phyloP scores from a whole-genome alignment of 2,888 invertebrate species.

The Acrobasis suavella region DNA sequence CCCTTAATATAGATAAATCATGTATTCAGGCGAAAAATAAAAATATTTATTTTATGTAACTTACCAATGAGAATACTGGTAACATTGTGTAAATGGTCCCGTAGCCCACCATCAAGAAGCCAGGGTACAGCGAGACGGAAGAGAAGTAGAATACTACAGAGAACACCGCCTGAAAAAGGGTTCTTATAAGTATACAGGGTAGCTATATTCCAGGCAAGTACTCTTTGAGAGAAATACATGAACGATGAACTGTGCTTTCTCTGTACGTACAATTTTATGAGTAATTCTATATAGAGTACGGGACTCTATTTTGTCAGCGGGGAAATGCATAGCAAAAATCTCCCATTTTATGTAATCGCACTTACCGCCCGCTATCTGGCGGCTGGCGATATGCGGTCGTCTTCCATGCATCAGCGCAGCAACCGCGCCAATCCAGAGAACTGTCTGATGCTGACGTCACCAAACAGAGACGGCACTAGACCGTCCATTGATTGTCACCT shows the following conservation, averaged over 20 bases:
- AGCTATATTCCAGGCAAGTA: too few relatives aligned
- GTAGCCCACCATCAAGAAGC: conserved; percentile 99
- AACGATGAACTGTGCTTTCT: too few relatives aligned
- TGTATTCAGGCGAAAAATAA: neutral
- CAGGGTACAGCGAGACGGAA: conserved; percentile 98
- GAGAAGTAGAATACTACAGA: conserved; percentile 99
- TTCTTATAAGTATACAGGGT: neutral
- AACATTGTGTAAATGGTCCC: conserved; percentile 99
- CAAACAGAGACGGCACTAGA: conserved; percentile 95
- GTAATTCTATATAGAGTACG: too few relatives aligned
- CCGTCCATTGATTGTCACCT: conserved; percentile 81
- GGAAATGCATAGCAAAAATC: too few relatives aligned
- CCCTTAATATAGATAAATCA: too few relatives aligned
- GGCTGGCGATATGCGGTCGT: neutral
- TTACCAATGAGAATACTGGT: conserved; percentile 94
- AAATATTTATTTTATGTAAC: conserved; percentile 27
- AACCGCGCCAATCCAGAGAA: conserved; percentile 92
- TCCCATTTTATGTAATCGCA: too few relatives aligned
- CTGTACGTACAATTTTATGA: too few relatives aligned
- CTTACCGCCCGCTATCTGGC: conserved; percentile 86
- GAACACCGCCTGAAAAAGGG: conserved; percentile 92
- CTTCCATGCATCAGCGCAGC: conserved; percentile 94
- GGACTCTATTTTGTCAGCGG: too few relatives aligned
- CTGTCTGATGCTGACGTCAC: conserved; percentile 97
- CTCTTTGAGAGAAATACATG: too few relatives aligned